Evolutionary conservation across 2,113 vertebrate species (phyloP), one percentile per base, ranked within the genome.

Genomic region (Epinephelus fuscoguttatus): DNA sequence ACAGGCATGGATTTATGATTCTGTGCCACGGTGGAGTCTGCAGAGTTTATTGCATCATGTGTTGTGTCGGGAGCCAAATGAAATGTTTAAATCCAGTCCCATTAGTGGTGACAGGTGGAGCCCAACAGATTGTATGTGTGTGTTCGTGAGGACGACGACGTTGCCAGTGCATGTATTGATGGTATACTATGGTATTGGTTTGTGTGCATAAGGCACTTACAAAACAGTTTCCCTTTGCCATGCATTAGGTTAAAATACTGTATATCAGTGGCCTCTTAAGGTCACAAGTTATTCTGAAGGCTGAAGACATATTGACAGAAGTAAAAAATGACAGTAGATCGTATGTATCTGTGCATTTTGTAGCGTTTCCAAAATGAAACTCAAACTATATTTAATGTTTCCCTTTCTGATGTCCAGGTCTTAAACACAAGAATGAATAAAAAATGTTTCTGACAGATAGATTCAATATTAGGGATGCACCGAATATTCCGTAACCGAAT

Each of bases 381-480:
- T 50, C n/a, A 49, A 52, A 23, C 40, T 40, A 10, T 37, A 45
- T 53, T 37, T 27, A 21, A 72, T 4, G 33, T 6, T 6, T 37
- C 33, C 33, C 33, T 37, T 37, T 37, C 4, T 79, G 52, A 62
- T 23, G 45, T 59, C 47, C 6, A 42, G 52, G 7, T 42, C 55
- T 66, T 73, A 82, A 55, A 59, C 30, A 14, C 25, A 74, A 60
- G 27, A 27, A 27, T 27, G 27, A 27, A 27, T 27, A 30, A 30
- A 30, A 30, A 30, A 30, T 30, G 30, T 30, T 30, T 30, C 30
- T 30, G 30, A 30, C 30, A 30, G 30, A 4, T 4, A 30, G 30
- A 30, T 4, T 30, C 4, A 69, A 37, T 37, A 37, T 37, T 27
- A 27, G 3, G 27, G 27, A 27, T 27, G 27, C 27, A 27, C 27